Base-by-base conservation (phyloP, 2,113 vertebrate species). In the Lasiurus borealis region DNA sequence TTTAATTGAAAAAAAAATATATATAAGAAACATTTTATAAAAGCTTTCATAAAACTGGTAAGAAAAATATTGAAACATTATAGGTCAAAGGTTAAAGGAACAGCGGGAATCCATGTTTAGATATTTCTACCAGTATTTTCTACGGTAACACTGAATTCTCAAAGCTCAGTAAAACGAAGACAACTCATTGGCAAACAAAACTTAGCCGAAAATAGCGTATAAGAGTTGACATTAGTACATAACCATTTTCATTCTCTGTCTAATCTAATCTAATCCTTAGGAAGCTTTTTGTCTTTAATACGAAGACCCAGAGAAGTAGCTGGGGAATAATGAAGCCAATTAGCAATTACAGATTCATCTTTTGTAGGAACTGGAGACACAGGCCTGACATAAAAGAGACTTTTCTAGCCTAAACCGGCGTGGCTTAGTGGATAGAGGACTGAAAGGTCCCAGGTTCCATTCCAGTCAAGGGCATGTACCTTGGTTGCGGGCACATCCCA, bases 181-280 rank as follows among this genome's bases (percentile, higher is more conserved):
- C 71, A 25, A 75, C 40, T 23, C 52, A 81, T 52, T 66, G 5
- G 15, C 72, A 91, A 72, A 69, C 1, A 82, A 89, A 91, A 54
- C 9, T 34, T 80, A 19, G 50, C 27, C 36, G 88, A 27, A 11
- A 95, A 59, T 15, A 83, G 12, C 7, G 54, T 84, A 27, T 40
- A 40, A 52, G 5, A 59, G 12, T 15, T 94, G 27, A 62, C 16
- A 71, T 85, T 62, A 86, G 19, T 83, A n/a, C 18, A 23, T 44
- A 73, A 66, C 44, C 48, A 19, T 85, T 66, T 91, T 54, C 73
- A 68, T 88, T 85, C 15, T 59, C 29, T 31, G 72, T 46, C 19
- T 52, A 78, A 85, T 89, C 57, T 92, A 81, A 91, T 76, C 57
- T 92, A 81, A 91, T 80, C 29, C 29, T 93, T 88, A 40, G 87